A percentile compares a stretch with the other conserved stretches of the same genome.
Conservation (phyloP, 2,797 vertebrate species). For the Alfaro cultratus region DNA sequence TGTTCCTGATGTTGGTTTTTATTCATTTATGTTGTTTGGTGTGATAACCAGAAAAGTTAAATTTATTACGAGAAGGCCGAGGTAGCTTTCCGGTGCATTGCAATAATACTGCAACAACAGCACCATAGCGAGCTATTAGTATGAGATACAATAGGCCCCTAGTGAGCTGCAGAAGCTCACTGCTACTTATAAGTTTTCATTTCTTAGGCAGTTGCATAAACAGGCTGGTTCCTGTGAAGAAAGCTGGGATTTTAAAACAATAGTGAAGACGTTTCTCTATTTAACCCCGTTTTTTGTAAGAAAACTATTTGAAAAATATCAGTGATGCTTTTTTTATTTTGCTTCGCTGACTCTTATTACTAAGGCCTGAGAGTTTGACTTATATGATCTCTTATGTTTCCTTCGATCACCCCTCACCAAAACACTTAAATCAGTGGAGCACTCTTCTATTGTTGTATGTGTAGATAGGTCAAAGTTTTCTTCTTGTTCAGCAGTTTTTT, state of each 20-base stretch:
- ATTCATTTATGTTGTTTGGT: conserved; percentile 62
- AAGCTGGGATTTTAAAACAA: conserved; percentile 74
- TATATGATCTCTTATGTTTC: conserved; percentile 75
- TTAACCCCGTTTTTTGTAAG: conserved; percentile 70
- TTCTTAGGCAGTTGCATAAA: conserved; percentile 71
- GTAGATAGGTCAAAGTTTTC: conserved; percentile 77
- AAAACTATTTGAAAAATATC: conserved; percentile 67
- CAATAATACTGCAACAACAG: conserved; percentile 56
- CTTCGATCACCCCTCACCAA: conserved; percentile 55
- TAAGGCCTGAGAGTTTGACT: conserved; percentile 81
- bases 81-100: conserved; percentile 72
- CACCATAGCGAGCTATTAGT: conserved; percentile 39
- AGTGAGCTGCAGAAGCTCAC: conserved; percentile 32
- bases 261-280: conserved; percentile 45
- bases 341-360: conserved; percentile 84
- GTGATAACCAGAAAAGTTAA: conserved; percentile 67
- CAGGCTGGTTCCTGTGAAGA: conserved; percentile 90
- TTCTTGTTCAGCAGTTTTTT: conserved; percentile 59
- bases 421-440: conserved; percentile 75
- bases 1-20: conserved; percentile 74
- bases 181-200: conserved; percentile 51
- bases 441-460: conserved; percentile 79
- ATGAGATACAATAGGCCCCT: conserved; percentile 36
- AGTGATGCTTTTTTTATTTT: conserved; percentile 59
- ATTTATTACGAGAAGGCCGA: conserved; percentile 70